Base-by-base conservation (phyloP, 2,888 invertebrate genomes). In the Criorhina ranunculi region DNA sequence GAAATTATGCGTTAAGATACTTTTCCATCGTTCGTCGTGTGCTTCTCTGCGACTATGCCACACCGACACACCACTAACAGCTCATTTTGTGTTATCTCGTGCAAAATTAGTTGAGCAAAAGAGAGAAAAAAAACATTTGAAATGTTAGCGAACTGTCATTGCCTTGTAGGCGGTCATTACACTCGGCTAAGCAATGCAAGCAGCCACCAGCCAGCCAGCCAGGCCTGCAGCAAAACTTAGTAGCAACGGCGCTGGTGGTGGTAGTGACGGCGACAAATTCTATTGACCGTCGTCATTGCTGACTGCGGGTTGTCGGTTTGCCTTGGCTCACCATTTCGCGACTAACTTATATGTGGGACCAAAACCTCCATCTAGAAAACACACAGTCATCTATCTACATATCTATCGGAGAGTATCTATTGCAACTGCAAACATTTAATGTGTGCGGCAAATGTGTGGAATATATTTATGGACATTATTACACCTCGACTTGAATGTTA, bases 81-180 rank as follows among this genome's bases (percentile, higher is more conserved):
- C 76, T 40, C 60, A 66, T 66, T 66, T 57, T 12, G 33, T 66
- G 33, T 75, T 76, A 85, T 85, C 75, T 80, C 53, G 70, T 76
- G 76, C 29, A 60, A 76, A 80, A 55, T 80, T 80, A 70, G 85
- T 76, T 76, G 75, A 60, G 80, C 60, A 51, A 57, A 51, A 59
- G 62, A 40, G 49, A 44, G 60, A 46, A 40, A 53, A 55, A 31
- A 35, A 35, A 76, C 12, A 24, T 67, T 67, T 72, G 64, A 85
- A 85, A 85, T 85, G 85, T 75, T 80, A 85, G 85, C 80, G 85
- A 85, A 85, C 85, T 85, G 76, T 59, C 40, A 49, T 80, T 85
- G 85, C 85, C 85, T 85, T 85, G 85, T 80, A 67, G 80, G 85
- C 85, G 85, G 85, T 85, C 86, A 86, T 81, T 77, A 81, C 59